Evolutionary conservation across 2,888 invertebrate species (phyloP).

Genomic region (Beris morrisii): DNA sequence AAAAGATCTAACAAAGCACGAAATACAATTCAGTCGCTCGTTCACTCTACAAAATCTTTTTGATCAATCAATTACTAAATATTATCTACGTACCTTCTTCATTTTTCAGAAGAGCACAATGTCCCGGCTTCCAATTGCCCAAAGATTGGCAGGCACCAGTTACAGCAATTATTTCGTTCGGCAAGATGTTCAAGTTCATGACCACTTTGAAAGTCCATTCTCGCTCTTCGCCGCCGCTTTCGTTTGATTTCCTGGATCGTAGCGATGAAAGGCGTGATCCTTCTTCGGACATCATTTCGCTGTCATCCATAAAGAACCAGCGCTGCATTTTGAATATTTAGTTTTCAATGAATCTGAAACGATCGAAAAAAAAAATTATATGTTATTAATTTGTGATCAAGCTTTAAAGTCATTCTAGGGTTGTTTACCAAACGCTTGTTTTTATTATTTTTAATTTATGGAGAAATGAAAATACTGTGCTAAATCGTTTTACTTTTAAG

Average conservation of each 20-base stretch:
- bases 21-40: no score
- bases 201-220: slow-evolving; percentile 62
- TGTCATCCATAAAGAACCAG: slow-evolving; percentile 67
- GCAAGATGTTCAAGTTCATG: slow-evolving; percentile 57
- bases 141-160: slow-evolving; percentile 69
- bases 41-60: no score
- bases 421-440: no score
- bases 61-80: not conserved
- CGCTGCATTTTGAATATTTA: slow-evolving; percentile 60
- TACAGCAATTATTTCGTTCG: slow-evolving; percentile 69
- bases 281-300: slow-evolving; percentile 49
- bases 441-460: no score
- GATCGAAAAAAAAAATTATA: not conserved
- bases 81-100: slow-evolving; percentile 53
- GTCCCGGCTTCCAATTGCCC: slow-evolving; percentile 71
- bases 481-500: no score
- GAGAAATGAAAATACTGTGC: no score
- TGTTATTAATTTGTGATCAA: no score
- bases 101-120: slow-evolving; percentile 60
- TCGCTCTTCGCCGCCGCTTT: slow-evolving; percentile 43
- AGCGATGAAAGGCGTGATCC: slow-evolving; percentile 28
- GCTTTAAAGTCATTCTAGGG: no score
- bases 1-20: no score
- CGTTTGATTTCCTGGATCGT: slow-evolving; percentile 32
- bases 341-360: not conserved